Conservation (phyloP, 2,888 invertebrate genomes). For the Macaria liturata region DNA sequence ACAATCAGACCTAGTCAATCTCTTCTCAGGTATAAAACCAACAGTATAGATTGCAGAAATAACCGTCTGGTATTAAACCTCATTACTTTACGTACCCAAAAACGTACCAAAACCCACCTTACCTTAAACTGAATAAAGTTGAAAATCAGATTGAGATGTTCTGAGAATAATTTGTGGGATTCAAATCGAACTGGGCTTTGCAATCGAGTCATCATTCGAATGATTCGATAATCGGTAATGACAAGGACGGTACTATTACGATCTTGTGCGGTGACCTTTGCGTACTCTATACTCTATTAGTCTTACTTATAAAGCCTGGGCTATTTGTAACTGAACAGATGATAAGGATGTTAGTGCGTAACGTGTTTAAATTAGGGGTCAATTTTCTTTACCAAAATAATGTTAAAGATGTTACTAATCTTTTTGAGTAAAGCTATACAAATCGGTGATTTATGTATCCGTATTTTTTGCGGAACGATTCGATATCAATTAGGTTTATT, state of each 20-base stretch:
- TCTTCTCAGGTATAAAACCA: slow-evolving; percentile 65
- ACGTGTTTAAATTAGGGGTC: too few species aligned
- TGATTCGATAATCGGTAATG: slow-evolving; percentile 69
- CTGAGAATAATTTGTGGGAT: slow-evolving; percentile 46
- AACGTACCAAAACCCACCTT: slow-evolving; percentile 35
- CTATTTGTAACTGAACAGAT: too few species aligned
- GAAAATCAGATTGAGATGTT: slow-evolving; percentile 36
- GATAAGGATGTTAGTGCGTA: too few species aligned
- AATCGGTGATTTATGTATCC: slow-evolving; percentile 5
- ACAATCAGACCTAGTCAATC: slow-evolving; percentile 70
- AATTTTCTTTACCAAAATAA: too few species aligned
- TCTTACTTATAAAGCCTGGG: too few species aligned
- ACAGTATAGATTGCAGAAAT: slow-evolving; percentile 77
- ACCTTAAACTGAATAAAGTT: slow-evolving; percentile 34
- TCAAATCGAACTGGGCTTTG: slow-evolving; percentile 49
- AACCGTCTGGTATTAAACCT: slow-evolving; percentile 72
- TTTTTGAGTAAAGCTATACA: too few species aligned
- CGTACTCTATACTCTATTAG: slow-evolving; percentile 12
- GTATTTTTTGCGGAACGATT: slow-evolving; percentile 20
- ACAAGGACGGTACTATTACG: slow-evolving; percentile 55
- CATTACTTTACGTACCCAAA: slow-evolving; percentile 58
- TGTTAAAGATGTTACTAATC: too few species aligned
- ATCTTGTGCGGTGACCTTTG: slow-evolving; percentile 63
- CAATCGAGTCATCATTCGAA: slow-evolving; percentile 57
- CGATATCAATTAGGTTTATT: slow-evolving; percentile 16